Evolutionary conservation across 2,888 invertebrate genomes (phyloP), one percentile per base, ranked within the genome.

Genomic region (Acanthacorydalis orientalis): DNA sequence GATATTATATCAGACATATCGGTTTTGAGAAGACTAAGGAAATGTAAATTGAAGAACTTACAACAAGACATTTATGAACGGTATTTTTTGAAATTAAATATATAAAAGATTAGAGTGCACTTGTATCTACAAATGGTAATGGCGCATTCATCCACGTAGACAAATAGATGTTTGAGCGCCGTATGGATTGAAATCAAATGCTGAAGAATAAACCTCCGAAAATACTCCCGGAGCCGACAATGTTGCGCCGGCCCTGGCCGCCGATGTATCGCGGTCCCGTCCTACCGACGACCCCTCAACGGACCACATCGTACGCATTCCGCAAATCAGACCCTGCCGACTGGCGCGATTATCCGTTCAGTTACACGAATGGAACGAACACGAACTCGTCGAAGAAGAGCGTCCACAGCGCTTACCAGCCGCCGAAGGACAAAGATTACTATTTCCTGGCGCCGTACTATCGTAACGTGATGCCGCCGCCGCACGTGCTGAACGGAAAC

Each of bases 401-500:
- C 63, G 64, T 53, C 43, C 63, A 61, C 51, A 64, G 64, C 64
- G 66, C 55, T 61, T 53, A 53, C 43, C 53, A 55, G 23, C 46
- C 52, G 12, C 55, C 57, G 31, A 70, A 70, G 51, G 65, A 67
- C 2, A 59, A 64, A 6, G 74, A 75, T 51, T 72, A 74, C 57
- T 81, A 81, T 60, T 79, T 80, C 57, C 63, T 82, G 56, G 75
- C 82, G 49, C 81, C 82, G 38, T 74, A 79, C 60, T 82, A 80
- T 59, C 68, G 75, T 23, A 73, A 80, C 55, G 78, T 75, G 2
- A 73, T 80, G 62, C 80, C 78, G 31, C 68, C 78, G 56, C 68
- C 78, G 59, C 59, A 72, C 57, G 48, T 68, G 65, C 44, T 43
- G 23, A 54, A 59, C 3, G 12, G 34, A 8, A 33, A 44, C 34